phyloP scores from a whole-genome alignment of 2,113 vertebrate genomes.

The Xenus cinereus region DNA sequence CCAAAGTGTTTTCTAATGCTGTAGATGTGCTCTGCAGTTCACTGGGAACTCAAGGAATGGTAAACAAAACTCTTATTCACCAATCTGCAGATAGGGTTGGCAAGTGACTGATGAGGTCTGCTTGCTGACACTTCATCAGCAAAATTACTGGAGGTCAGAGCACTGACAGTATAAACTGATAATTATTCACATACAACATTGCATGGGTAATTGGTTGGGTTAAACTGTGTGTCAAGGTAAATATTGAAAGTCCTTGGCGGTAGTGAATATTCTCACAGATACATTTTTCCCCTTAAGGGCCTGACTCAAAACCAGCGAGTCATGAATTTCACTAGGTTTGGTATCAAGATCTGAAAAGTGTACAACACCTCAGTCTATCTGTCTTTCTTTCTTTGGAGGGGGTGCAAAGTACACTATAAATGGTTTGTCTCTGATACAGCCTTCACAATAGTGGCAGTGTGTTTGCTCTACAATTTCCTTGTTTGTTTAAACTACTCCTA shows the following conservation, averaged over 20 bases:
- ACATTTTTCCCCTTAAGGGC: background rate
- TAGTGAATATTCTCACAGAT: background rate
- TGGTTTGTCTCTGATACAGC: background rate
- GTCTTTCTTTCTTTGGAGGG: background rate
- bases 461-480: background rate
- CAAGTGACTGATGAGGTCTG: background rate
- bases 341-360: background rate
- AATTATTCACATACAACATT: background rate
- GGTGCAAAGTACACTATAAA: background rate
- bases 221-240: background rate
- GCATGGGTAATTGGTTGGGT: background rate
- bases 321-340: background rate
- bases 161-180: background rate
- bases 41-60: background rate
- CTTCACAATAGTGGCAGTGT: background rate
- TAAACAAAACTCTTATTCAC: background rate
- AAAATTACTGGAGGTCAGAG: constrained; percentile 16
- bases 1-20: background rate
- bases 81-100: background rate
- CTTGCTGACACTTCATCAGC: background rate
- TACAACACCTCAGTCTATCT: background rate
- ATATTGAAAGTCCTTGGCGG: background rate
- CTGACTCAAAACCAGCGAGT: background rate
- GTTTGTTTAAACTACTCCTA: background rate
- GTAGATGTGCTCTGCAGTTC: background rate